Conservation (phyloP, 1,140 invertebrate species). For the Bombus confusus region DNA sequence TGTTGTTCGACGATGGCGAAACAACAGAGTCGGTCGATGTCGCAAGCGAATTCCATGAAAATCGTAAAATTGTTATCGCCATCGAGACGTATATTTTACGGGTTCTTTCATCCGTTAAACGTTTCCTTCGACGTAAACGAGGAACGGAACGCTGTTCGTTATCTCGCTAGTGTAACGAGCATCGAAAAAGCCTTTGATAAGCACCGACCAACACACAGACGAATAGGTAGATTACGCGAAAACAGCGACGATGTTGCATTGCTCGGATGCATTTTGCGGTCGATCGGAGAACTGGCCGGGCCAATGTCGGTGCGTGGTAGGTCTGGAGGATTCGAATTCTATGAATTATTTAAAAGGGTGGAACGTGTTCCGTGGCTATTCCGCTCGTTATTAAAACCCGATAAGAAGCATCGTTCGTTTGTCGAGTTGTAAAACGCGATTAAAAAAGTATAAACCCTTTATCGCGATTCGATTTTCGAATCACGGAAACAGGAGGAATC, state of each 20-base stretch:
- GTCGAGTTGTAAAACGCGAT: too few species aligned
- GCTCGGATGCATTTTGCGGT: too few species aligned
- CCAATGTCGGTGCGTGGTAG: too few species aligned
- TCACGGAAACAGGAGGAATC: background rate
- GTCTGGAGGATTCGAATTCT: too few species aligned
- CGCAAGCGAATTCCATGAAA: background rate
- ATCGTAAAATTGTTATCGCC: background rate
- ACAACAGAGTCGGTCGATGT: background rate
- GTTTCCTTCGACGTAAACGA: too few species aligned
- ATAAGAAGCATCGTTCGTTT: too few species aligned
- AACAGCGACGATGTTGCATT: too few species aligned
- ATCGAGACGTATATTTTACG: too few species aligned
- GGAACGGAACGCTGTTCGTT: background rate
- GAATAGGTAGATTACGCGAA: background rate
- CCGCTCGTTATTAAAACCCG: too few species aligned
- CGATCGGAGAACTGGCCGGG: too few species aligned
- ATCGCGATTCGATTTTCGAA: background rate
- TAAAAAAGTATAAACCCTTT: background rate
- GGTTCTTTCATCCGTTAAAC: background rate
- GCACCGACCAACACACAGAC: background rate
- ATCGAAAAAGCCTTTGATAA: background rate
- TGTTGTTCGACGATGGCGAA: background rate
- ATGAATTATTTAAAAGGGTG: too few species aligned
- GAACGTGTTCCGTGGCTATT: too few species aligned
- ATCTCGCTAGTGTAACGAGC: background rate